Percentiles rank a stretch among this genome's conserved stretches.
Evolutionary conservation across 1,140 invertebrate species (phyloP).

Genomic region (Phenacoccus solenopsis): DNA sequence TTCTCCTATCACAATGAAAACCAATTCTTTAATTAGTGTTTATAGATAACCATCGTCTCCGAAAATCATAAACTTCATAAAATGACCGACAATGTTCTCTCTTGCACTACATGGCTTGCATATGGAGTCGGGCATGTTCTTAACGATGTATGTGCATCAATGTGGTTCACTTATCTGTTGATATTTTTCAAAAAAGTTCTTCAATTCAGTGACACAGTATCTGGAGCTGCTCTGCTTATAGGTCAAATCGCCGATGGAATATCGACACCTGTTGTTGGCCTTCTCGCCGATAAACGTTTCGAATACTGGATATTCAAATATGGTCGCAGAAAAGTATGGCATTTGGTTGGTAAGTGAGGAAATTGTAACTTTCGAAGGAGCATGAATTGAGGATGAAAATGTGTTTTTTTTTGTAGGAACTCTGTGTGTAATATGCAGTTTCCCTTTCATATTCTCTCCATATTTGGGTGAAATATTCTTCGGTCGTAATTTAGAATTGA

Average conservation of each 20-base stretch:
- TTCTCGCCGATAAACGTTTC: conserved; percentile 64
- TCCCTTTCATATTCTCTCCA: conserved; percentile 5
- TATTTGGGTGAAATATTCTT: not conserved
- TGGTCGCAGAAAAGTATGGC: conserved; percentile 81
- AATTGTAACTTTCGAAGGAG: not conserved
- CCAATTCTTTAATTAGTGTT: too few relatives aligned
- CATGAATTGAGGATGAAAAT: not conserved
- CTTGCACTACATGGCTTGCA: conserved; percentile 26
- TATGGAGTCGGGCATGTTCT: conserved; percentile 72
- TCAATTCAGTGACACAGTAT: conserved; percentile 48
- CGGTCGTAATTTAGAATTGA: not conserved
- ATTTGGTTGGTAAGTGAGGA: conserved; percentile 59
- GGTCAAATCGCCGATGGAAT: conserved; percentile 83
- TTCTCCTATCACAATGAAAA: too few relatives aligned
- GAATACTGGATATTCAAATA: conserved; percentile 48
- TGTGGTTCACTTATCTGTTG: conserved; percentile 94
- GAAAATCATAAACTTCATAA: too few relatives aligned
- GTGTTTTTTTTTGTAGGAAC: not conserved
- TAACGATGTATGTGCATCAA: conserved; percentile 88
- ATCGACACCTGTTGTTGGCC: conserved; percentile 77
- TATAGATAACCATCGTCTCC: too few relatives aligned
- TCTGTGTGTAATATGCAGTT: not conserved
- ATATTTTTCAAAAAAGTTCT: conserved; percentile 59
- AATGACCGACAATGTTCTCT: not conserved
- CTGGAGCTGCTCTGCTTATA: conserved; percentile 67